Base-by-base conservation (phyloP, 2,797 vertebrate species). In the Acanthurus tractus region DNA sequence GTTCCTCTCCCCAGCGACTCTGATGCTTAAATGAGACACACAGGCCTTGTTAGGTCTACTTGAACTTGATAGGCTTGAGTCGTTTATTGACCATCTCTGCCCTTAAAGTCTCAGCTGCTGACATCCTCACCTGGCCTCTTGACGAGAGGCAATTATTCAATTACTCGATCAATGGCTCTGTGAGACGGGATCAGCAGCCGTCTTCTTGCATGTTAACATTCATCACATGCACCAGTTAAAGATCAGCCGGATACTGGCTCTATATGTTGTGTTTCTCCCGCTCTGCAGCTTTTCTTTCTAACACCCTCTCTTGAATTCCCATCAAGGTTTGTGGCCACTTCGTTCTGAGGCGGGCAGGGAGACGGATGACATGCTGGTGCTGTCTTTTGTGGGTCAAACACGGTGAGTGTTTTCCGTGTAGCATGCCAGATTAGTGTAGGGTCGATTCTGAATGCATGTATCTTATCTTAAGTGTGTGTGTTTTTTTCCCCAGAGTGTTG, bases 311-410 rank as follows among this genome's bases (percentile, higher is more conserved):
- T 67, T 57, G 7, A 52, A 46, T 83, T 63, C 67, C 53, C 53
- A 63, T 84, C 1, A 74, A 99, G 98, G 98, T 55, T 84, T 99
- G 82, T 99, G 98, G 98, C 98, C 98, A 0, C 95, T 99, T 36
- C 95, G 98, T 63, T 99, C 98, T 0, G 97, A 98, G 86, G 95
- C 97, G 0, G 96, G 94, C 62, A 96, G 95, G 58, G 96, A 99
- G 80, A 99, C 97, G 0, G 98, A 99, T 81, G 98, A 99, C 80
- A 99, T 97, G 81, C 93, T 99, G 86, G 98, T 99, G 72, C 94
- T 99, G 67, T 99, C 98, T 59, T 99, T 99, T 9, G 98, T 99
- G 49, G 98, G 98, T 87, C 98, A 99, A 87, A 99, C 98, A 17
- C 96, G 98, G 98, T 99, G 83, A 93, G 92, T 67, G 53, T 72